Conservation (phyloP, 2,113 vertebrate species). For the Plectropomus leopardus region DNA sequence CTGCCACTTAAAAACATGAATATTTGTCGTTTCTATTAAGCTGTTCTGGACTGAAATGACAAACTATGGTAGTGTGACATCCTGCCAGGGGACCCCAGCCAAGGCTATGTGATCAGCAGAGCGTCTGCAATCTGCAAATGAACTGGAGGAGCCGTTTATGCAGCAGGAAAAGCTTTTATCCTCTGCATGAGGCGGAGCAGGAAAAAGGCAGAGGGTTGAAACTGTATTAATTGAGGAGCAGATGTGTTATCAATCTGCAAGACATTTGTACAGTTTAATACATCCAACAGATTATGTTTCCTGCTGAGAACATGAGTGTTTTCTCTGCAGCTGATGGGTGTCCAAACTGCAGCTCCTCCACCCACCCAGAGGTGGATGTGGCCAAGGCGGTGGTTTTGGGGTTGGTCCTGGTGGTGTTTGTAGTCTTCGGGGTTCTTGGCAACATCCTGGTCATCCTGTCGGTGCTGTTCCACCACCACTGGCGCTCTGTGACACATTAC, state of each 20-base stretch:
- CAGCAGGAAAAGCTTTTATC: constrained; percentile 36
- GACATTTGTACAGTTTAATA: constrained; percentile 12
- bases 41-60: constrained; percentile 30
- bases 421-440: constrained; percentile 93
- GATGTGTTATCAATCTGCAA: constrained; percentile 24
- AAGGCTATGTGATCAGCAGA: constrained; percentile 38
- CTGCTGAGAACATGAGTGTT: constrained; percentile 83
- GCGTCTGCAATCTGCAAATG: constrained; percentile 52
- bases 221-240: constrained; percentile 6
- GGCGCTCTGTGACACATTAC: constrained; percentile 95
- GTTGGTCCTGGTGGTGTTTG: constrained; percentile 89
- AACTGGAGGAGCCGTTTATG: constrained; percentile 39
- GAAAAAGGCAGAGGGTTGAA: neutral
- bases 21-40: constrained; percentile 25
- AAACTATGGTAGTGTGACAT: constrained; percentile 31
- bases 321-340: constrained; percentile 78
- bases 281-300: constrained; percentile 76
- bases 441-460: constrained; percentile 97
- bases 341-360: constrained; percentile 89
- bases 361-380: constrained; percentile 80
- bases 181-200: constrained; percentile 18
- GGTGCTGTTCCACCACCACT: constrained; percentile 91
- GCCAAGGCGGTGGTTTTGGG: constrained; percentile 89
- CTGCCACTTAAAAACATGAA: constrained; percentile 13
- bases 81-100: constrained; percentile 42